Evolutionary conservation across 2,113 vertebrate genomes (phyloP), one percentile per base, ranked within the genome.

Genomic region (Sinocyclocheilus anshuiensis): DNA sequence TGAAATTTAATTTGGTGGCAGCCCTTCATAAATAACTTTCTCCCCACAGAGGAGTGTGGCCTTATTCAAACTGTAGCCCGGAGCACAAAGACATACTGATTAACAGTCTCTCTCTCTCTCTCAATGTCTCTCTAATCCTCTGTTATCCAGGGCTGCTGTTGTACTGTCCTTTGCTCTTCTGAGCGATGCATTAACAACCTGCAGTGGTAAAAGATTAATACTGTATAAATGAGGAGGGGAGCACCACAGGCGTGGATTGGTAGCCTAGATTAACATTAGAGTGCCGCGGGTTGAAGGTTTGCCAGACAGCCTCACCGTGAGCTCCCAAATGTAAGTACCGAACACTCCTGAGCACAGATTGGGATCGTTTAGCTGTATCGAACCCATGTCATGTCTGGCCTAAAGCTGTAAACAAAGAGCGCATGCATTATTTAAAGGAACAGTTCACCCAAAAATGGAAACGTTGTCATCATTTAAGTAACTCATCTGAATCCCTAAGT

Each of bases 1-100:
- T 89, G 75, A 87, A 87, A 87, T 89, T 85, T 85, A 89, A 89
- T 89, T 89, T 89, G 83, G 69, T 83, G 78, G 83, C 86, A 85
- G 84, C 78, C 63, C 86, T 89, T 89, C 72, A 87, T 89, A 87
- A 89, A 87, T 87, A 89, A 87, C 83, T 76, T 83, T 36, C 77
- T 72, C 67, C 78, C 69, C 71, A 50, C 33, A 4, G 83, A 88
- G 71, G 53, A 74, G 48, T 42, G 82, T 55, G 55, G 77, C 80
- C 80, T 83, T 79, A 78, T 85, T 83, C 84, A 77, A 77, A 84
- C 59, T 74, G 65, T 45, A 61, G 59, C 86, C 77, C 15, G n/a
- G n/a, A 83, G 85, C 88, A 77, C 84, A 59, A 11, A 45, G 69
- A 24, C 78, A 33, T 69, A 57, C 86, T 87, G 88, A 87, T 87